Conservation (phyloP, 2,113 vertebrate genomes). For the Pica pica region DNA sequence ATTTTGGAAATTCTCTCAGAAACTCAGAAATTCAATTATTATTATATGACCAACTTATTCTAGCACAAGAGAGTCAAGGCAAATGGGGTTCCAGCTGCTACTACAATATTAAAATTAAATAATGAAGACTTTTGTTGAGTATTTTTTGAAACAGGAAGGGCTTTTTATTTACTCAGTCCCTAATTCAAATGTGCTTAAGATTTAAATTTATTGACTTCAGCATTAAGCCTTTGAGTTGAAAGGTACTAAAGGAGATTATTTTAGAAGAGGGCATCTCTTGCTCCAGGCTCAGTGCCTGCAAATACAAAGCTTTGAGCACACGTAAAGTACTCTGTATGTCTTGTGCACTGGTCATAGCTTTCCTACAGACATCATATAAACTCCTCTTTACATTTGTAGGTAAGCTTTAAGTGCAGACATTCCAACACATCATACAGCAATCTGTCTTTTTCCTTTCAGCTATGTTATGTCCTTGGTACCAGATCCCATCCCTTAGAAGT, state of each 20-base stretch:
- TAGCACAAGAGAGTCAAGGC: neutral
- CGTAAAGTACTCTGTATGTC: neutral
- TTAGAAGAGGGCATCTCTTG: neutral
- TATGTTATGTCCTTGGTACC: neutral
- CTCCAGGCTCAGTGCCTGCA: neutral
- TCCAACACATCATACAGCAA: neutral
- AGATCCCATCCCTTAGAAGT: neutral
- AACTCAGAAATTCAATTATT: neutral
- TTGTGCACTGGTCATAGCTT: neutral
- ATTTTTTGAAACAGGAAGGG: neutral
- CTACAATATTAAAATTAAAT: neutral
- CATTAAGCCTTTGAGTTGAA: neutral
- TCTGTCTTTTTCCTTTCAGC: neutral
- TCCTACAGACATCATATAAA: neutral
- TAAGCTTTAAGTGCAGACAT: neutral
- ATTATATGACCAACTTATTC: neutral
- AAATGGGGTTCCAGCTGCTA: rapidly evolving
- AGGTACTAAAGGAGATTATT: neutral
- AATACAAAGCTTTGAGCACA: neutral
- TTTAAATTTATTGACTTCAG: neutral
- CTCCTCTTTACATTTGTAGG: rapidly evolving
- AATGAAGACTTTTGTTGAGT: neutral
- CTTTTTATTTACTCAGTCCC: neutral
- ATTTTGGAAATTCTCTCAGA: neutral
- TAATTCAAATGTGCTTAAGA: neutral